A percentile compares a stretch with the other conserved stretches of the same genome.
Conservation (phyloP, 2,888 invertebrate genomes). For the Pterostichus madidus region DNA sequence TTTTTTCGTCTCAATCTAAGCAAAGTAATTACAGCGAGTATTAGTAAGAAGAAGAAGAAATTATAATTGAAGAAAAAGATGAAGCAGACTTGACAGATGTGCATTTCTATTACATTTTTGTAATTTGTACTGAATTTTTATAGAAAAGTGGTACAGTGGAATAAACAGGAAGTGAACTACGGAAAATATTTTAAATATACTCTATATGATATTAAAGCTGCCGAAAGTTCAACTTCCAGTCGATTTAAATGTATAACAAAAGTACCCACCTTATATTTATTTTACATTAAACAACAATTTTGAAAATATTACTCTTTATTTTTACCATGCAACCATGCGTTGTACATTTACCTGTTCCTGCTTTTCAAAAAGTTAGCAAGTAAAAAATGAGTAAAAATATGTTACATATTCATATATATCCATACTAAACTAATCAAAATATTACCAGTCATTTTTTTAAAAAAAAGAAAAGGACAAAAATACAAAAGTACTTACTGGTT, state of each 20-base stretch:
- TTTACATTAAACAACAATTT: conserved; percentile 18
- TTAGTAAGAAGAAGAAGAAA: conserved; percentile 11
- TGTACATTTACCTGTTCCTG: conserved; percentile 53
- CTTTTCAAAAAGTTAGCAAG: conserved; percentile 31
- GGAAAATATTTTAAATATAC: no score
- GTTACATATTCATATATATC: not conserved
- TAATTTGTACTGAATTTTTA: conserved; percentile 15
- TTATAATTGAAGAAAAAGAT: conserved; percentile 21
- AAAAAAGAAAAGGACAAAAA: not conserved
- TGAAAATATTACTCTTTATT: not conserved
- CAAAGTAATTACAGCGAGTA: conserved; percentile 59
- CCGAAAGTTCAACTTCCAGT: no score
- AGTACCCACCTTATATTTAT: conserved; percentile 41
- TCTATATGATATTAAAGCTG: no score
- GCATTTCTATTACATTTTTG: conserved; percentile 4
- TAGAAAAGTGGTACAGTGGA: conserved; percentile 8
- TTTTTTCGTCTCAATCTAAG: conserved; percentile 93
- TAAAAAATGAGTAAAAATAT: conserved; percentile 35
- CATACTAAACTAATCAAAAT: no score
- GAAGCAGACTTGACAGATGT: conserved; percentile 29
- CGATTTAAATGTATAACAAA: no score
- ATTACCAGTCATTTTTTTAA: no score
- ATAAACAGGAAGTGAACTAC: not conserved
- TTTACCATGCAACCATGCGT: not conserved
- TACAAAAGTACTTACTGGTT: conserved; percentile 58